phyloP scores from a whole-genome alignment of 2,113 vertebrate genomes.

The Scopus umbretta region DNA sequence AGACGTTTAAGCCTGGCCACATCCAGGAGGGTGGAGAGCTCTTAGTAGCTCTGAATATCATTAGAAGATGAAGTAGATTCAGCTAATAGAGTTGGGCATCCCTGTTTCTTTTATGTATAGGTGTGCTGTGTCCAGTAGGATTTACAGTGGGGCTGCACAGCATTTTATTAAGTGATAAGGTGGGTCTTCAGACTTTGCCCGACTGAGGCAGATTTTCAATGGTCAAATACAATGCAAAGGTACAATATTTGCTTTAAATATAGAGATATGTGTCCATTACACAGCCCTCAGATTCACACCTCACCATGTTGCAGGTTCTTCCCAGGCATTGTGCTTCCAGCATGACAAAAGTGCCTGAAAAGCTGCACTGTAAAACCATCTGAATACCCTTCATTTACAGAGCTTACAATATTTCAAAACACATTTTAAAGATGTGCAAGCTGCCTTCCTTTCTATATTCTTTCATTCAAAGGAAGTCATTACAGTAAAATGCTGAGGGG shows the following conservation, averaged over 20 bases:
- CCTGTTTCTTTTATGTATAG: not conserved
- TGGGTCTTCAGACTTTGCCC: not conserved
- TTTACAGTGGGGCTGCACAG: not conserved
- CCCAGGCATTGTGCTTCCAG: not conserved
- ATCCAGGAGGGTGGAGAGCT: not conserved
- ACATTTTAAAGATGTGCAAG: conserved; percentile 58
- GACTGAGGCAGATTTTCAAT: not conserved
- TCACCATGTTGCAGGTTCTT: not conserved
- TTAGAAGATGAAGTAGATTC: not conserved
- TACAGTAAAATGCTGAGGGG: conserved; percentile 10
- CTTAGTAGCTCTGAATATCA: not conserved
- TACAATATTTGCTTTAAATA: not conserved
- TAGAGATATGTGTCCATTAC: not conserved
- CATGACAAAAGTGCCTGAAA: not conserved
- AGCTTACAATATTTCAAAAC: not conserved
- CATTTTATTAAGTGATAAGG: conserved; percentile 2
- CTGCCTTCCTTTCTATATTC: conserved; percentile 47
- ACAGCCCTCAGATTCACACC: not conserved
- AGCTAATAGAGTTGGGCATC: not conserved
- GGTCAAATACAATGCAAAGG: not conserved
- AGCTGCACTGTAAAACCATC: not conserved
- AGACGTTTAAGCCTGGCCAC: not conserved
- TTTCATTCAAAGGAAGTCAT: conserved; percentile 56
- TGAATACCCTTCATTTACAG: not conserved
- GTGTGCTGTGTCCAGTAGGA: not conserved